A percentile compares a stretch with the other conserved stretches of the same genome.
Conservation (phyloP, 2,888 invertebrate species). For the Myathropa florea region DNA sequence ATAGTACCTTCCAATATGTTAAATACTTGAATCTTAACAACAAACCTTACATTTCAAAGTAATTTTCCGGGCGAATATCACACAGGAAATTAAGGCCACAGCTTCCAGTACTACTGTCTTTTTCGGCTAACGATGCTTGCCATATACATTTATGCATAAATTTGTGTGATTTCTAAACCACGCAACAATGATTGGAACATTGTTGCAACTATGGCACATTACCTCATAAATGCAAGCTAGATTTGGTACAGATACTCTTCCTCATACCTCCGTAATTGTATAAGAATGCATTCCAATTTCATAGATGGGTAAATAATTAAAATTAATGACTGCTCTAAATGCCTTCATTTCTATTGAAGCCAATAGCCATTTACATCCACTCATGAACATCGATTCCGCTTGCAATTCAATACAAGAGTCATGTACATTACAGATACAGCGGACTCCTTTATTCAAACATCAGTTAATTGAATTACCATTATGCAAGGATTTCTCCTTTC, state of each 20-base stretch:
- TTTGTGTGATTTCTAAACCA: no score
- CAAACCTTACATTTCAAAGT: no score
- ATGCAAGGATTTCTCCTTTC: not conserved
- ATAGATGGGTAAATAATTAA: not conserved
- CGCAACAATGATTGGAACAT: no score
- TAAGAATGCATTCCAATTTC: not conserved
- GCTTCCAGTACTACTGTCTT: no score
- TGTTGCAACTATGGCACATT: not conserved
- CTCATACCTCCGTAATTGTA: not conserved
- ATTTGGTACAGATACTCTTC: not conserved
- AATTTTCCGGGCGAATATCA: no score
- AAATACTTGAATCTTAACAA: no score
- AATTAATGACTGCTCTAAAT: not conserved
- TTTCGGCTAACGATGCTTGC: no score
- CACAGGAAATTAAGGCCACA: no score
- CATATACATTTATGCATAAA: no score
- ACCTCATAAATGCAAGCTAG: not conserved
- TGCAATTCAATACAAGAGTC: not conserved
- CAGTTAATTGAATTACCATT: slow-evolving; percentile 14
- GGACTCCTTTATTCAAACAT: not conserved
- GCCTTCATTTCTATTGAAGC: not conserved
- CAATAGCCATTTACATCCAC: not conserved
- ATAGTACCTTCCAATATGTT: no score
- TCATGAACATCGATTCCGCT: not conserved
- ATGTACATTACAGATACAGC: not conserved